Evolutionary conservation across 2,113 vertebrate species (phyloP), one percentile per base, ranked within the genome.

Genomic region (Rattus rattus): DNA sequence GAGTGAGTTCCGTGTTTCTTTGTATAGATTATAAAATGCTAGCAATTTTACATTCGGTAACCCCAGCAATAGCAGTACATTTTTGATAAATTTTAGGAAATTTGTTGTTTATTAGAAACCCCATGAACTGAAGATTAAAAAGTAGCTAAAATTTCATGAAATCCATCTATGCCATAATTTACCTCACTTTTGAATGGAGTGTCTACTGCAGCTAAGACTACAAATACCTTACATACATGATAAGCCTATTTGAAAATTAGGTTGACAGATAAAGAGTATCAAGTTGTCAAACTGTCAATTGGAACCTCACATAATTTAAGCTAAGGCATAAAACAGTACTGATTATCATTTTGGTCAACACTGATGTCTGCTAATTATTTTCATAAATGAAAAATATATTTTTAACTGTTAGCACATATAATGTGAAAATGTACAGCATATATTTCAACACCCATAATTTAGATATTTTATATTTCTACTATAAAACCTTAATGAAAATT

Each of bases 21-120:
- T 76, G 95, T 73, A 94, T 24, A 92, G 54, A 86, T 39, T 92
- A 2, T 69, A 97, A 95, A 94, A 73, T 88, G 47, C 56, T 90
- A 52, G 85, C 22, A 24, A 39, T 49, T 96, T 56, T 88, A 76
- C 81, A 89, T 95, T 95, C 92, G 85, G 0, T 96, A 88, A 89
- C 88, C 30, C 12, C 22, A 92, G 26, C 14, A 95, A 89, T 65
- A 47, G 8, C 26, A 65, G 63, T 30, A 87, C 9, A 89, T 30
- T 14, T 88, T 97, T n/a, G 72, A 12, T 96, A 92, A 89, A 96
- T 91, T 91, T 95, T 36, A 76, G 33, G 36, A 5, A 24, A 77
- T 79, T 75, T 13, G 63, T 96, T 95, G 54, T n/a, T 91, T 56
- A 91, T 89, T 63, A 77, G 33, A 77, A 93, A 39, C 24, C 52